Percentiles rank a stretch among this genome's conserved stretches.
phyloP scores from a whole-genome alignment of 2,797 vertebrate species.

The Platalea minor region DNA sequence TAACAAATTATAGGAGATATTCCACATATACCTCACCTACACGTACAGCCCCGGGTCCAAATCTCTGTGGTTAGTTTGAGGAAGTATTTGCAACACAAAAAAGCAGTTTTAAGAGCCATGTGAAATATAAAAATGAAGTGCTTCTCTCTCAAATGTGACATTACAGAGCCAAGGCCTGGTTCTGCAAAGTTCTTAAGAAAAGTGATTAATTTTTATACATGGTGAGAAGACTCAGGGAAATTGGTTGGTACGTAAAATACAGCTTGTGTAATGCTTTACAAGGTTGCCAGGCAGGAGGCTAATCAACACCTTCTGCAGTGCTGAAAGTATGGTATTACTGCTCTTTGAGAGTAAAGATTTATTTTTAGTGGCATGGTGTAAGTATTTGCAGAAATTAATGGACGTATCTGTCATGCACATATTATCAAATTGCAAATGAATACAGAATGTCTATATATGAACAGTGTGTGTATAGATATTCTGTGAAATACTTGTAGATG shows the following conservation, averaged over 20 bases:
- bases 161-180: not conserved
- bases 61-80: not conserved
- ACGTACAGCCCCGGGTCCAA: not conserved
- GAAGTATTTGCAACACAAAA: not conserved
- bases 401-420: not conserved
- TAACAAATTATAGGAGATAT: not conserved
- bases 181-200: not conserved
- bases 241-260: not conserved
- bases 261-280: not conserved
- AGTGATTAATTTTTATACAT: not conserved
- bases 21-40: not conserved
- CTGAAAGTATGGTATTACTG: not conserved
- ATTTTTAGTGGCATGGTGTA: not conserved
- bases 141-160: not conserved
- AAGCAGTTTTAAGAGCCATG: not conserved
- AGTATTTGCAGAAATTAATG: constrained; percentile 1
- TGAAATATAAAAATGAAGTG: not conserved
- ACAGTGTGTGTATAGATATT: not conserved
- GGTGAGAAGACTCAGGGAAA: not conserved
- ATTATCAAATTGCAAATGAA: not conserved
- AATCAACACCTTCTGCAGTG: not conserved
- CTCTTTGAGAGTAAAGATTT: not conserved
- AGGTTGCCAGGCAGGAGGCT: not conserved
- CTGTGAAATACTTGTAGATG: not conserved
- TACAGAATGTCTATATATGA: not conserved